Evolutionary conservation across 2,113 vertebrate genomes (phyloP).

Genomic region (Phasianus colchicus): DNA sequence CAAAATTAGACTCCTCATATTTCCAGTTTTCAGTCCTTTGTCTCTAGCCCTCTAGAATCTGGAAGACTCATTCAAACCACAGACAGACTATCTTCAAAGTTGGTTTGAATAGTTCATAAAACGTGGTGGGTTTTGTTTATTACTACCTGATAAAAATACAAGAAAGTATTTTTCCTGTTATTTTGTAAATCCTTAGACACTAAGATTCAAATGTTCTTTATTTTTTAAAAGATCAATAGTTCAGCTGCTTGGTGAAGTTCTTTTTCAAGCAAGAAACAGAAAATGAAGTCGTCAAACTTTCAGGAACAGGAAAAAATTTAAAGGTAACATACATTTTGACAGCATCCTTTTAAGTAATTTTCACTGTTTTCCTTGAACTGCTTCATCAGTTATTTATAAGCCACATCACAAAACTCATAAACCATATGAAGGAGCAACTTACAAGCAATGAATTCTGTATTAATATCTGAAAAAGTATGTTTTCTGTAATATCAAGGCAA

Average conservation of each 20-base stretch:
- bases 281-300: constrained; percentile 53
- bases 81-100: background rate
- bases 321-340: constrained; percentile 49
- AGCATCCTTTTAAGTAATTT: constrained; percentile 49
- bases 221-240: constrained; percentile 10
- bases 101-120: background rate
- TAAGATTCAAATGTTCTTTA: background rate
- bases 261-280: constrained; percentile 49
- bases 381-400: constrained; percentile 68
- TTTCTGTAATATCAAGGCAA: constrained; percentile 33
- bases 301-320: constrained; percentile 4
- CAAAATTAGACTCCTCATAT: background rate
- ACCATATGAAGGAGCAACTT: constrained; percentile 41
- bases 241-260: constrained; percentile 12
- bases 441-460: constrained; percentile 48
- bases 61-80: background rate
- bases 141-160: background rate
- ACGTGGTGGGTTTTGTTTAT: background rate
- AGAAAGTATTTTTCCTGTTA: background rate
- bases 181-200: background rate
- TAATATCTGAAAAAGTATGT: constrained; percentile 48
- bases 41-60: background rate
- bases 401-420: constrained; percentile 54
- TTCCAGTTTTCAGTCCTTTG: background rate
- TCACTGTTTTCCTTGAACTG: constrained; percentile 41